A percentile compares a stretch with the other conserved stretches of the same genome.
Conservation (phyloP, 2,797 vertebrate genomes). For the Amblyopsis hoosieri region DNA sequence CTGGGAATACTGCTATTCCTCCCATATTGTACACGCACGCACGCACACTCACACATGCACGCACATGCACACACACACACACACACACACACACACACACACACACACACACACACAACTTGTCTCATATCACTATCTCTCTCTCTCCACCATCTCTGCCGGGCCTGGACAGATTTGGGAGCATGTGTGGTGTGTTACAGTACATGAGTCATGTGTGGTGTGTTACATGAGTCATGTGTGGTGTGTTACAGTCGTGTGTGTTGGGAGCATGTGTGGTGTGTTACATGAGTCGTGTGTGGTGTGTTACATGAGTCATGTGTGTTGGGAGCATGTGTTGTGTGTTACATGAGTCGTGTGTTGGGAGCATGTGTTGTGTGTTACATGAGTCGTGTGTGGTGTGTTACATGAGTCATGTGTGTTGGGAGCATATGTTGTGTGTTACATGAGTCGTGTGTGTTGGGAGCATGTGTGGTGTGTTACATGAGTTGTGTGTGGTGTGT, state of each 20-base stretch:
- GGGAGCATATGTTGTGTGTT: too few species aligned
- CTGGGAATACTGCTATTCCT: slow-evolving; percentile 76
- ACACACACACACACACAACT: slow-evolving; percentile 52
- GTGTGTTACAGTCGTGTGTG: slow-evolving; percentile 46
- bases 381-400: slow-evolving; percentile 3
- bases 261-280: too few species aligned
- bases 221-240: slow-evolving; percentile 51
- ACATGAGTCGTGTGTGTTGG: too few species aligned
- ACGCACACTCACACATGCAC: slow-evolving; percentile 2
- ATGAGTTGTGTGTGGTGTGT: background rate
- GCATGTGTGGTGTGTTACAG: too few species aligned
- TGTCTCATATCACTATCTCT: slow-evolving; percentile 58
- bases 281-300: slow-evolving; percentile 8
- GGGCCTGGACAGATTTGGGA: background rate
- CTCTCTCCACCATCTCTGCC: slow-evolving; percentile 5
- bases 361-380: too few species aligned
- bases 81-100: background rate
- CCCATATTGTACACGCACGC: slow-evolving; percentile 60
- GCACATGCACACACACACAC: slow-evolving; percentile 39
- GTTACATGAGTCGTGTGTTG: slow-evolving; percentile 49
- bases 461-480: too few species aligned
- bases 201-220: background rate
- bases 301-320: slow-evolving; percentile 49
- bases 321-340: background rate
- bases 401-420: slow-evolving; percentile 43